Conservation (phyloP, 2,888 invertebrate genomes). For the Tholera decimalis region DNA sequence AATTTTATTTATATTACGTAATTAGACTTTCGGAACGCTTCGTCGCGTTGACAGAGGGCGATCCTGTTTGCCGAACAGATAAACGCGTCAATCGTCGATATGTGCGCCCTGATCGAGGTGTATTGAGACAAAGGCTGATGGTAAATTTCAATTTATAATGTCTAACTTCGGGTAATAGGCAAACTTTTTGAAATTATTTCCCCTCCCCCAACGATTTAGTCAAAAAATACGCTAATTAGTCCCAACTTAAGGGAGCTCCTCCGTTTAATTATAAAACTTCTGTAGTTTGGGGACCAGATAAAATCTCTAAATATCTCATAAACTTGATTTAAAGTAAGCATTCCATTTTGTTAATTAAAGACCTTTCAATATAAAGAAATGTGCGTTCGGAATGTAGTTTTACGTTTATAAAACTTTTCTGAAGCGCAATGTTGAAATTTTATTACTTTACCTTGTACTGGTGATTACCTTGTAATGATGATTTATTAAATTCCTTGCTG, state of each 20-base stretch:
- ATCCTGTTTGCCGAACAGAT: too few species aligned
- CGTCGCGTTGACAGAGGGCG: too few species aligned
- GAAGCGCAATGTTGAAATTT: constrained; percentile 9
- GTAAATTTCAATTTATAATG: background rate
- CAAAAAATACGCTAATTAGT: constrained; percentile 57
- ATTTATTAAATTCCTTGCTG: constrained; percentile 25
- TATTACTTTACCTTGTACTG: constrained; percentile 14
- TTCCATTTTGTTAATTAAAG: constrained; percentile 55
- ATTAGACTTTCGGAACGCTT: too few species aligned
- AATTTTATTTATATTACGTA: too few species aligned
- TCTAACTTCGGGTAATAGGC: background rate
- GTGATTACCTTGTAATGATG: background rate
- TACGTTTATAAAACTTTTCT: constrained; percentile 28
- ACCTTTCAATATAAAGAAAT: constrained; percentile 25
- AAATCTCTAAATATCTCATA: constrained; percentile 56
- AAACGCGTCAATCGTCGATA: too few species aligned
- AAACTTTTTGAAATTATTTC: constrained; percentile 1
- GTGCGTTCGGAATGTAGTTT: constrained; percentile 31
- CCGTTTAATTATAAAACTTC: constrained; percentile 57
- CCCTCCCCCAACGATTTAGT: constrained; percentile 8
- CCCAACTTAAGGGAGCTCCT: constrained; percentile 32
- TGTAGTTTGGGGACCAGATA: constrained; percentile 47
- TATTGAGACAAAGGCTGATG: too few species aligned
- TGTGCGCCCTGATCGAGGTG: too few species aligned
- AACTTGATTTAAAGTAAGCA: constrained; percentile 50